These are phyloP conservation scores for Achatina immaculata DNA, from an alignment of 1,140 invertebrate genomes.

Conservation along the genomic window DNA sequence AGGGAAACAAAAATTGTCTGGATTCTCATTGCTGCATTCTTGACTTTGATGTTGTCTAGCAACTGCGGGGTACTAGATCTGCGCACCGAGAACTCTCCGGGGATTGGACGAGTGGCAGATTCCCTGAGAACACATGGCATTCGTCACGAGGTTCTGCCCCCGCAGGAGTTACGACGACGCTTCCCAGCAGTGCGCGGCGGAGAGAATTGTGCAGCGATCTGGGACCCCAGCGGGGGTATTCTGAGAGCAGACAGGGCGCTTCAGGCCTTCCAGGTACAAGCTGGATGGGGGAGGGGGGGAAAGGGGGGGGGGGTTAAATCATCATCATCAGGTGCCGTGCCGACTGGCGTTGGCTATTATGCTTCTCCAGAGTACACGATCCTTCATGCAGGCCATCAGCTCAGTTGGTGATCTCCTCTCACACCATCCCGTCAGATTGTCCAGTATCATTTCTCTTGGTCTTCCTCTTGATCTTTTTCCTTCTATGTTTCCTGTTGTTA, in stretches of 20 bases:
- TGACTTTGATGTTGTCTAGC: neutral
- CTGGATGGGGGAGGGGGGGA: neutral
- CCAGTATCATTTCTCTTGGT: neutral
- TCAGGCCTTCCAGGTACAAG: constrained; percentile 61
- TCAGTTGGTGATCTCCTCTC: too few relatives aligned
- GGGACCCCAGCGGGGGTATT: constrained; percentile 62
- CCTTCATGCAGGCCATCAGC: too few relatives aligned
- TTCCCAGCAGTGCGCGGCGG: neutral
- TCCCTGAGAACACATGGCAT: constrained; percentile 8
- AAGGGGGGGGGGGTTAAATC: neutral
- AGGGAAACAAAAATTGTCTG: too few relatives aligned
- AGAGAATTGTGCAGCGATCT: constrained; percentile 44
- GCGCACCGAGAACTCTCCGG: neutral
- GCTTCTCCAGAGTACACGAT: too few relatives aligned
- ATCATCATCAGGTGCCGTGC: too few relatives aligned
- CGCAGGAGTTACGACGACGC: neutral
- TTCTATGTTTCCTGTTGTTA: too few relatives aligned
- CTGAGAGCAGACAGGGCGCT: constrained; percentile 63
- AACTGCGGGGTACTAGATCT: constrained; percentile 34
- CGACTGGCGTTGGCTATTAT: too few relatives aligned
- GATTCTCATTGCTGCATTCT: too few relatives aligned
- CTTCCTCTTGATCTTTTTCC: too few relatives aligned
- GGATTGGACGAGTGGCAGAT: neutral
- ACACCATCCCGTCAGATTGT: too few relatives aligned
- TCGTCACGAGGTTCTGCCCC: constrained; percentile 1